Evolutionary conservation across 2,888 invertebrate genomes (phyloP).

Genomic region (Apotomis capreana): DNA sequence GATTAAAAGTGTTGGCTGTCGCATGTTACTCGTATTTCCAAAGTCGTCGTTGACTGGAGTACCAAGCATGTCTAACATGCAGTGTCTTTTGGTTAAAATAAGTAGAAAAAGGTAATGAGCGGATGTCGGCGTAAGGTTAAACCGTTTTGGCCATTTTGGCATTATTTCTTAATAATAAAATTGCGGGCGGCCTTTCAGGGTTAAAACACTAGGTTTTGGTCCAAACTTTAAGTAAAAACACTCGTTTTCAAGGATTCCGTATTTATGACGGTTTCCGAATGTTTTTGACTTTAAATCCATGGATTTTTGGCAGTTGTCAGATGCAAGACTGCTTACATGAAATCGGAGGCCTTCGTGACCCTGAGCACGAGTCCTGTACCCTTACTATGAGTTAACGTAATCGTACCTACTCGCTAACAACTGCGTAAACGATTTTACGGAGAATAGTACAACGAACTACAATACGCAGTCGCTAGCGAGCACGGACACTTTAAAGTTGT

Average conservation of each 20-base stretch:
- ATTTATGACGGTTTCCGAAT: neutral
- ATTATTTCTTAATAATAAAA: constrained; percentile 52
- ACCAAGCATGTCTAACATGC: constrained; percentile 38
- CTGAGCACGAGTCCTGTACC: too few species aligned
- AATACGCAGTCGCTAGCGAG: too few species aligned
- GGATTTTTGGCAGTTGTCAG: too few species aligned
- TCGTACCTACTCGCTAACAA: too few species aligned
- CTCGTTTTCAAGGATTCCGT: constrained; percentile 18
- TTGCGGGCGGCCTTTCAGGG: constrained; percentile 49
- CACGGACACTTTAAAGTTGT: too few species aligned
- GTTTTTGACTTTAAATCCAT: too few species aligned
- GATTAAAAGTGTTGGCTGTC: neutral
- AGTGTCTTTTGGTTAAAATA: constrained; percentile 41
- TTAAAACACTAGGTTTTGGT: constrained; percentile 45
- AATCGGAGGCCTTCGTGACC: too few species aligned
- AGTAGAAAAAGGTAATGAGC: constrained; percentile 43
- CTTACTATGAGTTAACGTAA: too few species aligned
- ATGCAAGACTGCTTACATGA: too few species aligned
- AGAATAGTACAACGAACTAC: too few species aligned
- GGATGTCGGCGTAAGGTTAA: constrained; percentile 43
- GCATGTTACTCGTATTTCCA: neutral
- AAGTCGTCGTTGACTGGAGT: neutral
- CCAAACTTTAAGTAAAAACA: constrained; percentile 16
- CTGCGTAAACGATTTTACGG: too few species aligned
- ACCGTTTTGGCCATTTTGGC: constrained; percentile 44